These are phyloP conservation scores for Semotilus atromaculatus DNA, from an alignment of 2,797 vertebrate genomes.

Conservation along the genomic window DNA sequence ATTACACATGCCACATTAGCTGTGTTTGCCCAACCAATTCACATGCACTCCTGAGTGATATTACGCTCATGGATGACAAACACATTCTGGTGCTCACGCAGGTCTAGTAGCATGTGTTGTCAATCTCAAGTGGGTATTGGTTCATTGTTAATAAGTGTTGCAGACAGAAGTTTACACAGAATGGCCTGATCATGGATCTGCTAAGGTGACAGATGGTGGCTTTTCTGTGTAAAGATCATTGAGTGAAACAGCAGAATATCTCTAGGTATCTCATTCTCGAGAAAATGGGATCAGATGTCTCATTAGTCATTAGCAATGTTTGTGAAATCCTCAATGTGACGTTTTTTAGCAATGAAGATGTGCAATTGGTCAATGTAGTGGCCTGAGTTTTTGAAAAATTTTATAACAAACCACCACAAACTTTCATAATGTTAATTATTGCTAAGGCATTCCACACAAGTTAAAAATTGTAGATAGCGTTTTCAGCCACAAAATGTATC, in stretches of 20 bases:
- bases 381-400: neutral
- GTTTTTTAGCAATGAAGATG: neutral
- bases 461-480: neutral
- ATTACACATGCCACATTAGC: constrained; percentile 56
- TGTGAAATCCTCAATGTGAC: neutral
- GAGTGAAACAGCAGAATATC: neutral
- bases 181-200: neutral
- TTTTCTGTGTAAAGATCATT: constrained; percentile 31
- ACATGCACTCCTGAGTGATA: constrained; percentile 37
- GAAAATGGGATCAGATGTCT: neutral
- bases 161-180: neutral
- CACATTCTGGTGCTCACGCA: neutral
- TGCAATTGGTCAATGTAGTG: neutral
- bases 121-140: constrained; percentile 8
- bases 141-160: constrained; percentile 10
- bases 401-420: neutral
- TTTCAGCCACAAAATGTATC: neutral
- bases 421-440: neutral
- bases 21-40: constrained; percentile 62
- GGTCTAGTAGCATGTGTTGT: neutral
- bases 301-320: neutral
- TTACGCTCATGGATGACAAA: constrained; percentile 15
- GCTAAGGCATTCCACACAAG: neutral
- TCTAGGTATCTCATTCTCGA: neutral
- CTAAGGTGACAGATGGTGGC: constrained; percentile 40